Conservation (phyloP, 2,888 invertebrate species). For the Eristalinus sepulchralis region DNA sequence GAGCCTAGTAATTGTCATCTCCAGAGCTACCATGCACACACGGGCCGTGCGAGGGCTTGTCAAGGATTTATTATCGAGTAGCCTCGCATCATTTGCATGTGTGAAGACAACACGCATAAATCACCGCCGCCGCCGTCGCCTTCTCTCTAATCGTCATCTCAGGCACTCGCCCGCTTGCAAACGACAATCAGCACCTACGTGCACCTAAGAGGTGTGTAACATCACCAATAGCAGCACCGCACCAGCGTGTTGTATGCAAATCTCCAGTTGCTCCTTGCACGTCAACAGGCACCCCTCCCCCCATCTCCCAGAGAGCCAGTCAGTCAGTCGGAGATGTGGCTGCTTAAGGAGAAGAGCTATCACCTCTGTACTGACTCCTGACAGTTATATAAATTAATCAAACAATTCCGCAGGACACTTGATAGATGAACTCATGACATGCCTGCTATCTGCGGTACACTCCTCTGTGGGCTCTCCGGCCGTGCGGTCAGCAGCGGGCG, state of each 20-base stretch:
- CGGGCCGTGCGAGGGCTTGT: not conserved
- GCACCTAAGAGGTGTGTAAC: conserved; percentile 27
- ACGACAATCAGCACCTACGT: conserved; percentile 49
- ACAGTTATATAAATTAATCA: conserved; percentile 74
- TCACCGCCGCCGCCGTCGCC: conserved; percentile 50
- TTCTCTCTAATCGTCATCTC: conserved; percentile 59
- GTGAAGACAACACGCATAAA: conserved; percentile 70
- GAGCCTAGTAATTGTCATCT: conserved; percentile 67
- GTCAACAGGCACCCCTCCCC: conserved; percentile 29
- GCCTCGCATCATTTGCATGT: conserved; percentile 67
- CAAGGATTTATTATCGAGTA: conserved; percentile 63
- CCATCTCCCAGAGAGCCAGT: not conserved
- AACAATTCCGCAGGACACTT: conserved; percentile 72
- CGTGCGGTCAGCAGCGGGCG: conserved; percentile 55
- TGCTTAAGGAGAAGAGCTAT: conserved; percentile 67
- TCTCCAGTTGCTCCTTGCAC: conserved; percentile 10
- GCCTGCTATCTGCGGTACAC: conserved; percentile 58
- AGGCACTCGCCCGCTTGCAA: conserved; percentile 23
- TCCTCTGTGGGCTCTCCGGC: conserved; percentile 32
- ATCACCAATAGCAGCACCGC: not conserved
- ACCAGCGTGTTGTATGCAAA: conserved; percentile 31
- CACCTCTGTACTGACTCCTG: conserved; percentile 67
- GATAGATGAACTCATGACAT: conserved; percentile 74
- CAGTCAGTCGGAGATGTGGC: conserved; percentile 44
- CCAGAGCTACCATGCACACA: conserved; percentile 48